Evolutionary conservation across 2,888 invertebrate species (phyloP).

Genomic region (Diaphora mendica): DNA sequence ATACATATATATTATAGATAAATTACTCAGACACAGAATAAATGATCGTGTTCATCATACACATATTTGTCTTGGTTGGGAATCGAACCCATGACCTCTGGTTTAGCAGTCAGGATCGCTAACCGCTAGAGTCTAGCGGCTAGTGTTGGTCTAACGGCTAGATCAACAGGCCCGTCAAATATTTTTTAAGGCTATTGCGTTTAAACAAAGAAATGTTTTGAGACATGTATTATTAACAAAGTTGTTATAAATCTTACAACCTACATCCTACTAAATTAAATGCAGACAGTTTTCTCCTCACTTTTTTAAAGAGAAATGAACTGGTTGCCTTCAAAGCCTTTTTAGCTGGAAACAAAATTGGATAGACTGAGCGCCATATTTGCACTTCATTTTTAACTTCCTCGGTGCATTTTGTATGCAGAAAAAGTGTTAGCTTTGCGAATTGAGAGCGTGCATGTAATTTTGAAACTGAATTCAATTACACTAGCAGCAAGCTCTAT

Average conservation of each 20-base stretch:
- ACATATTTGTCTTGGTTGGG: too few relatives aligned
- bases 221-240: not conserved
- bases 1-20: too few relatives aligned
- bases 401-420: not conserved
- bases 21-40: too few relatives aligned
- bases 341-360: conserved; percentile 1
- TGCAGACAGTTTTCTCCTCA: not conserved
- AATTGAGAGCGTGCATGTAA: not conserved
- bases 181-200: too few relatives aligned
- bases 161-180: too few relatives aligned
- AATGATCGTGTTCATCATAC: too few relatives aligned
- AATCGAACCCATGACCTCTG: too few relatives aligned
- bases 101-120: too few relatives aligned
- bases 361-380: not conserved
- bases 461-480: not conserved
- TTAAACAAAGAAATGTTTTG: not conserved
- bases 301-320: not conserved
- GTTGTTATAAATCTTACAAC: not conserved
- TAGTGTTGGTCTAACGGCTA: too few relatives aligned
- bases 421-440: not conserved
- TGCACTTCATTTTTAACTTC: not conserved
- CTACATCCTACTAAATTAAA: not conserved
- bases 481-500: not conserved
- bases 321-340: not conserved
- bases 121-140: too few relatives aligned